Conservation (phyloP, 2,888 invertebrate genomes). For the Nephrotoma guestfalica region DNA sequence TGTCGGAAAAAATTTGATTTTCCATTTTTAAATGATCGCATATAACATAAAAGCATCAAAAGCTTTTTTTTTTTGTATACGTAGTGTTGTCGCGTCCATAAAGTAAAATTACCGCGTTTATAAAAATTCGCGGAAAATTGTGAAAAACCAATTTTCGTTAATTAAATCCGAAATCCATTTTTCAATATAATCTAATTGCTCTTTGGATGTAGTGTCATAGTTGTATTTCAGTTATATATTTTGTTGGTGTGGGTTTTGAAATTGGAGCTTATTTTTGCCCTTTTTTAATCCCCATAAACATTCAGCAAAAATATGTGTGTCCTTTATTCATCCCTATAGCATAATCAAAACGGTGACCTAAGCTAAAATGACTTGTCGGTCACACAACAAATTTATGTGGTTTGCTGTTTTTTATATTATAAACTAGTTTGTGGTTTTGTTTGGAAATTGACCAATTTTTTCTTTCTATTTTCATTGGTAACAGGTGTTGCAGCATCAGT, state of each 20-base stretch:
- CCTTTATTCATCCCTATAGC: not conserved
- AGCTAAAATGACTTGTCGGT: not conserved
- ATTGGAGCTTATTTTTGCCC: not conserved
- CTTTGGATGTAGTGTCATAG: not conserved
- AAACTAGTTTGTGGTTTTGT: not conserved
- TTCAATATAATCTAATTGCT: not conserved
- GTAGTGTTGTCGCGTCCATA: not conserved
- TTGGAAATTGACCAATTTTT: not conserved
- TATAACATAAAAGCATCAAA: not conserved
- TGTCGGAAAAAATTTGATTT: not conserved
- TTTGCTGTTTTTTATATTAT: not conserved
- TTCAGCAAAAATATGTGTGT: not conserved
- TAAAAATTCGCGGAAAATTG: not conserved
- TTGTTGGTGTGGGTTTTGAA: not conserved
- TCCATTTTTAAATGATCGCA: not conserved
- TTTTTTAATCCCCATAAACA: not conserved
- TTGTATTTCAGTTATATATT: not conserved
- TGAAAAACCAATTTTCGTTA: not conserved
- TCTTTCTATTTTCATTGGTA: not conserved
- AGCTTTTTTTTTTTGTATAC: not conserved
- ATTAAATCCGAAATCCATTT: not conserved
- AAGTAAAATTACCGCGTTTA: not conserved
- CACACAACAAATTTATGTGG: not conserved
- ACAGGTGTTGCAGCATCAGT: constrained; percentile 56
- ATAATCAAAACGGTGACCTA: not conserved